phyloP scores from a whole-genome alignment of 2,113 vertebrate species.

The Falco punctatus region DNA sequence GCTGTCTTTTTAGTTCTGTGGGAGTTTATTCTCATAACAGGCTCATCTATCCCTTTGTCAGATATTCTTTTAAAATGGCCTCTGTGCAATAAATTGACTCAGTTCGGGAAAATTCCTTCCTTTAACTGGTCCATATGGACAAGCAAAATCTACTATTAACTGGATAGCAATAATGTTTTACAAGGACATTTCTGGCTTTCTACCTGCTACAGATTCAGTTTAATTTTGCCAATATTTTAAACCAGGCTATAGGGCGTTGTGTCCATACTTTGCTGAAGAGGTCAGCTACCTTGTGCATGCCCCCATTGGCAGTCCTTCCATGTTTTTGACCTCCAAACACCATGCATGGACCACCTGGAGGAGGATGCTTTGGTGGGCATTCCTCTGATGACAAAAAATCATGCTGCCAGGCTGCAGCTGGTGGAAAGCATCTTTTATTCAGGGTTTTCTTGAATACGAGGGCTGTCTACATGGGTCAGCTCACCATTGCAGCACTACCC shows the following conservation, averaged over 20 bases:
- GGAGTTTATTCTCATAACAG: constrained; percentile 55
- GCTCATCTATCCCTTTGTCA: constrained; percentile 42
- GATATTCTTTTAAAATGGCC: constrained; percentile 31
- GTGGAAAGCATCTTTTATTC: background rate
- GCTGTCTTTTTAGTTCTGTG: constrained; percentile 51
- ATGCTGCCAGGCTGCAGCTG: background rate
- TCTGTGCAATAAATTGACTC: constrained; percentile 1
- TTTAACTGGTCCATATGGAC: background rate
- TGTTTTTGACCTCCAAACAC: background rate
- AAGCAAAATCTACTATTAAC: constrained; percentile 28
- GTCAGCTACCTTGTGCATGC: background rate
- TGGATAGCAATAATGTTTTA: constrained; percentile 6
- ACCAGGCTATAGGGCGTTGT: background rate
- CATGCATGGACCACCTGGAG: background rate
- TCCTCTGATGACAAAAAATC: background rate
- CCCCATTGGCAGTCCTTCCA: background rate
- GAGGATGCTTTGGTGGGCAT: background rate
- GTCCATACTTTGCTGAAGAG: background rate
- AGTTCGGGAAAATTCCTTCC: constrained; percentile 5
- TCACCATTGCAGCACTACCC: background rate
- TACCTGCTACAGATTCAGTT: background rate
- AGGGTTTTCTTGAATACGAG: background rate
- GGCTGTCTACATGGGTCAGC: background rate
- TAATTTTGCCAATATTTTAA: constrained; percentile 21
- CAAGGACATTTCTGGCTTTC: background rate